Conservation (phyloP, 2,113 vertebrate species). For the Tychaedon coryphoeus region DNA sequence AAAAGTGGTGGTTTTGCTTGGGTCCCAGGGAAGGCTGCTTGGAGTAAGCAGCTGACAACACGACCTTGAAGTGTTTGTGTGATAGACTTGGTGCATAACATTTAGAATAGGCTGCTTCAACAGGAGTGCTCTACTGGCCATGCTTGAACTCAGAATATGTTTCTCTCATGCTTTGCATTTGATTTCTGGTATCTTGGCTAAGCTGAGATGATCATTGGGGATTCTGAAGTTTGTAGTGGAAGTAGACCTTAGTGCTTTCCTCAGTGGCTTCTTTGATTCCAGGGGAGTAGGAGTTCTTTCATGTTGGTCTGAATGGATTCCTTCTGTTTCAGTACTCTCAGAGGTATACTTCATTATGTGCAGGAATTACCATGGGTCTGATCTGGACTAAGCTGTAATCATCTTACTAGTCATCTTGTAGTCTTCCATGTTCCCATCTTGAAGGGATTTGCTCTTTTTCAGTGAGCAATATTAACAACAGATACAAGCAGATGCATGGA, state of each 20-base stretch:
- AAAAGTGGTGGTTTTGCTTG: background rate
- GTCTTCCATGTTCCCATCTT: background rate
- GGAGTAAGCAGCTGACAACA: background rate
- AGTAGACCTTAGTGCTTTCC: background rate
- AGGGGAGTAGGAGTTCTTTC: background rate
- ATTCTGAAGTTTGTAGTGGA: background rate
- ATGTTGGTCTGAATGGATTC: background rate
- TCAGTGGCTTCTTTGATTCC: background rate
- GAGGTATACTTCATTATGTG: background rate
- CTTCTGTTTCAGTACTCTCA: background rate
- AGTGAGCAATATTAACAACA: background rate
- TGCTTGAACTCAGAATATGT: background rate
- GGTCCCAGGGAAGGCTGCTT: background rate
- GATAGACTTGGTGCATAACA: background rate
- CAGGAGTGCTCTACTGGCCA: fast-evolving
- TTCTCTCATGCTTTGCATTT: background rate
- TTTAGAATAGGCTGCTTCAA: background rate
- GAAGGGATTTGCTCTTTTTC: background rate
- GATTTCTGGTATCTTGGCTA: background rate
- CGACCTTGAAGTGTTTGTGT: background rate
- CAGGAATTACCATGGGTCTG: background rate
- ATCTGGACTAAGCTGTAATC: background rate
- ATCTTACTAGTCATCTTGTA: background rate
- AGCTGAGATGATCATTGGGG: background rate
- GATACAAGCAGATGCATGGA: background rate